Evolutionary conservation across 2,113 vertebrate species (phyloP).

Genomic region (Malurus cyaneus): DNA sequence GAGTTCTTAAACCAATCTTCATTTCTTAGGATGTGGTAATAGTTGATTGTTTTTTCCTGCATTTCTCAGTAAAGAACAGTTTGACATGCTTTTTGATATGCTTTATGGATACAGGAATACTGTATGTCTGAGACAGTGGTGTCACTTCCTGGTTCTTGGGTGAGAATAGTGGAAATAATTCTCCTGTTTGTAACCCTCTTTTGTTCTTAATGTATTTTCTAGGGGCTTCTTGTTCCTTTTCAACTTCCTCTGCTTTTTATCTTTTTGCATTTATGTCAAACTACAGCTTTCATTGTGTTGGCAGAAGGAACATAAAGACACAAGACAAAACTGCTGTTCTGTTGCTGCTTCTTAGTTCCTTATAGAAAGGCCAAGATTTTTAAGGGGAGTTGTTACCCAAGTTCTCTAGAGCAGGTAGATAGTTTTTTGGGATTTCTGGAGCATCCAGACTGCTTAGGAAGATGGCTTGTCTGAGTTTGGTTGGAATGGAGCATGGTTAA

Average conservation of each 20-base stretch:
- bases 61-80: neutral
- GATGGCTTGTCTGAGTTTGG: neutral
- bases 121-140: neutral
- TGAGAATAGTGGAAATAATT: neutral
- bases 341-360: neutral
- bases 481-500: neutral
- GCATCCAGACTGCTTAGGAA: neutral
- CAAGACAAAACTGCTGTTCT: neutral
- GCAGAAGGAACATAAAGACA: neutral
- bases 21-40: neutral
- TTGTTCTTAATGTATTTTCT: neutral
- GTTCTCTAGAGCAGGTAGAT: neutral
- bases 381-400: neutral
- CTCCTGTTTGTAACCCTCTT: neutral
- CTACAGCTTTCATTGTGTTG: rapidly evolving
- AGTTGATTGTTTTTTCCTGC: neutral
- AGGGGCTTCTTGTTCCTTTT: neutral
- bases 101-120: neutral
- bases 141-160: neutral
- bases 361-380: neutral
- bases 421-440: neutral
- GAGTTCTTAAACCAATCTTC: neutral
- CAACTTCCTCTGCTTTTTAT: neutral
- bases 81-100: neutral
- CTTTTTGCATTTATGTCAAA: neutral